These are phyloP conservation scores for Ormia ochracea DNA, from an alignment of 2,888 invertebrate genomes.

Conservation along the genomic window DNA sequence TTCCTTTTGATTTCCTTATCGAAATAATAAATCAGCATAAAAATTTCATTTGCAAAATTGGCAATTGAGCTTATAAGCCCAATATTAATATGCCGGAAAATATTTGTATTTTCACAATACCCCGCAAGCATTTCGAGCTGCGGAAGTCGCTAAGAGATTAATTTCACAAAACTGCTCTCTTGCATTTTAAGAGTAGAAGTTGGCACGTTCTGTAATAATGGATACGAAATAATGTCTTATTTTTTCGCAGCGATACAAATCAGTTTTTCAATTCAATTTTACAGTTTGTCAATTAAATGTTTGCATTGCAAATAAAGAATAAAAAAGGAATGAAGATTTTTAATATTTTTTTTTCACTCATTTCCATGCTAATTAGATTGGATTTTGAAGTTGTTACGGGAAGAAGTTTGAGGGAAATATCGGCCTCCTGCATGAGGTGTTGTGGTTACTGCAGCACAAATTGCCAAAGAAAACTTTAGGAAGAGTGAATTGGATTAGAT, in stretches of 20 bases:
- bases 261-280: background rate
- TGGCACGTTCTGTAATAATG: too few relatives aligned
- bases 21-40: constrained; percentile 55
- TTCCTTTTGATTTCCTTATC: constrained; percentile 43
- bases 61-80: constrained; percentile 29
- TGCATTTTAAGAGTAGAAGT: too few relatives aligned
- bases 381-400: too few relatives aligned
- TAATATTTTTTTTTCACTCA: too few relatives aligned
- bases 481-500: too few relatives aligned
- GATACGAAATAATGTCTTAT: background rate
- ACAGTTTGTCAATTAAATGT: background rate
- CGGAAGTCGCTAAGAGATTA: background rate
- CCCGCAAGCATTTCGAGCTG: background rate
- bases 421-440: too few relatives aligned
- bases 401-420: too few relatives aligned
- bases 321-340: too few relatives aligned
- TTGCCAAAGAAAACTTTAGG: too few relatives aligned
- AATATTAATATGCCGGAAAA: constrained; percentile 12
- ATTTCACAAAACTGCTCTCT: too few relatives aligned
- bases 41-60: constrained; percentile 57
- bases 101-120: background rate
- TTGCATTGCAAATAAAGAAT: background rate
- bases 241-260: background rate
- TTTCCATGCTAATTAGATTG: too few relatives aligned
- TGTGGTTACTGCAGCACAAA: too few relatives aligned